phyloP scores from a whole-genome alignment of 2,113 vertebrate species.

The Plestiodon gilberti region DNA sequence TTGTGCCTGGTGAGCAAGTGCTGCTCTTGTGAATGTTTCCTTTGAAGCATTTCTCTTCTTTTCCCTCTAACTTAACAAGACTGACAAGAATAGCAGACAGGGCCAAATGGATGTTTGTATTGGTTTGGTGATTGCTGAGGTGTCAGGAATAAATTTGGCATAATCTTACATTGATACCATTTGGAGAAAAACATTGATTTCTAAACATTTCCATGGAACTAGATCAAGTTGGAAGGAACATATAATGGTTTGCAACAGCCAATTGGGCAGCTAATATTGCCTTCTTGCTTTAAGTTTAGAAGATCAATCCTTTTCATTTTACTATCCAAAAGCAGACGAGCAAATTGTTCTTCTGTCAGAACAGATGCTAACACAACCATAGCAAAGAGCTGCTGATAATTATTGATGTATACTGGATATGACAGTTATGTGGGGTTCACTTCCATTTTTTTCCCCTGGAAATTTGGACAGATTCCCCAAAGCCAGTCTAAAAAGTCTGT shows the following conservation, averaged over 20 bases:
- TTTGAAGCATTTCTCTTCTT: background rate
- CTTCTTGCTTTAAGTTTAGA: background rate
- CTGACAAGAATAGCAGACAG: fast-evolving
- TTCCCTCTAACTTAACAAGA: background rate
- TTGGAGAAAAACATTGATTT: background rate
- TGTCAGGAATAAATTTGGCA: background rate
- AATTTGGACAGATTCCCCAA: background rate
- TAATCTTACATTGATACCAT: background rate
- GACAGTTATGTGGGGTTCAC: background rate
- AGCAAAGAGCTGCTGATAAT: too few species aligned
- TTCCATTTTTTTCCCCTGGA: background rate
- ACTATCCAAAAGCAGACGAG: background rate
- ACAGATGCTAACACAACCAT: background rate
- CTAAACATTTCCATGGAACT: background rate
- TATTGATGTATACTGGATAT: background rate
- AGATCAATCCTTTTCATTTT: background rate
- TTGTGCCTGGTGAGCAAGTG: conserved; percentile 87
- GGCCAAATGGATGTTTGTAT: background rate
- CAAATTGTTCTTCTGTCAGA: background rate
- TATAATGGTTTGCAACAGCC: background rate
- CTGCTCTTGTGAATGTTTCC: background rate
- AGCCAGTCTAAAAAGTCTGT: too few species aligned
- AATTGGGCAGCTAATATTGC: background rate
- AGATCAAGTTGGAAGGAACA: background rate
- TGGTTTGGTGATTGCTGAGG: background rate